These are phyloP conservation scores for Ramphastos sulfuratus DNA, from an alignment of 2,113 vertebrate species.

Conservation along the genomic window DNA sequence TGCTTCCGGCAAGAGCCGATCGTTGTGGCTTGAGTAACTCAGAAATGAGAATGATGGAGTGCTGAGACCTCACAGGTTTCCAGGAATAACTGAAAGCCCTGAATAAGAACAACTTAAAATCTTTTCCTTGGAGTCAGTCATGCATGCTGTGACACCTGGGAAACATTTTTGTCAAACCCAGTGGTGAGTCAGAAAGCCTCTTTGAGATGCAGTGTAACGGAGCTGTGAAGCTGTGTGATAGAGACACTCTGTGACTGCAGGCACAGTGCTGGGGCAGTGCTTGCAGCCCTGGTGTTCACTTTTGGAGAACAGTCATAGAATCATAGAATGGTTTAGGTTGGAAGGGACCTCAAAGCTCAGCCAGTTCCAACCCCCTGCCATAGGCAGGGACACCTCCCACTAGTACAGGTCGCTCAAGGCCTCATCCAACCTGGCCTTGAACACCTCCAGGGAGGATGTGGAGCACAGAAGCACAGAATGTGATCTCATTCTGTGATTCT, in stretches of 20 bases:
- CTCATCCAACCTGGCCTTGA: no score
- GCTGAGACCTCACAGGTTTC: not conserved
- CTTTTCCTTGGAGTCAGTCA: not conserved
- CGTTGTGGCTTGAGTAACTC: fast-evolving
- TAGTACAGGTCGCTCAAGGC: no score
- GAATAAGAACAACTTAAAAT: not conserved
- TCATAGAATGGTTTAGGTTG: no score
- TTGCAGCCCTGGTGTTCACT: not conserved
- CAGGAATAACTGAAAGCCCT: not conserved
- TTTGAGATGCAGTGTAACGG: not conserved
- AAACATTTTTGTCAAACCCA: not conserved
- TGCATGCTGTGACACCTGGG: not conserved
- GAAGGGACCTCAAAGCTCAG: not conserved
- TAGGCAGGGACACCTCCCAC: no score
- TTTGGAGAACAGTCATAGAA: not conserved
- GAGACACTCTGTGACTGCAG: not conserved
- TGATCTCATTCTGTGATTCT: no score
- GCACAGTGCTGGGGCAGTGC: fast-evolving
- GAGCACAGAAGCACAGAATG: no score
- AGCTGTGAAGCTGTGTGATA: not conserved
- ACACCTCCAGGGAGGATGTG: no score
- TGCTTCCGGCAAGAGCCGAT: not conserved
- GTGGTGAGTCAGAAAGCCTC: not conserved
- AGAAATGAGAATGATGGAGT: not conserved
- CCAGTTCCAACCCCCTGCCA: no score